Evolutionary conservation across 2,888 invertebrate species (phyloP).

Genomic region (Pinctada fucata): DNA sequence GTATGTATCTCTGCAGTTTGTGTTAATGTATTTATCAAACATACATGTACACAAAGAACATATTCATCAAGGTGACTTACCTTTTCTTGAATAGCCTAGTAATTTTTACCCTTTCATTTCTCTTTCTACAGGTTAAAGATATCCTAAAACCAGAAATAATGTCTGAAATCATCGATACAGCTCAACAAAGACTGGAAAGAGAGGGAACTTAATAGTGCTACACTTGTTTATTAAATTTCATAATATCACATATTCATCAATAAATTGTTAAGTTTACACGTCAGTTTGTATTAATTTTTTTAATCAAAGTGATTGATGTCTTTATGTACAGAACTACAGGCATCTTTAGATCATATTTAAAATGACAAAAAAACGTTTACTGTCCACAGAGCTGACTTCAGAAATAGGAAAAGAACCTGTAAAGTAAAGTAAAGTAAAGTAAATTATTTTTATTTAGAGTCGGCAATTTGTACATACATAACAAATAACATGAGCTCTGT

Average conservation of each 20-base stretch:
- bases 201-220: conserved; percentile 50
- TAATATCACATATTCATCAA: background rate
- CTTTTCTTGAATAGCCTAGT: background rate
- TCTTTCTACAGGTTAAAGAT: conserved; percentile 79
- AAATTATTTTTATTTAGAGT: no score
- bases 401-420: no score
- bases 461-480: no score
- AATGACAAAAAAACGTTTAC: no score
- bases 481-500: no score
- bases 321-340: no score
- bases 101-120: background rate
- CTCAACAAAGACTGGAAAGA: conserved; percentile 83
- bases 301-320: no score
- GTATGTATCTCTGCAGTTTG: conserved; percentile 75
- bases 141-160: conserved; percentile 90
- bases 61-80: background rate
- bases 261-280: background rate
- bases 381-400: no score
- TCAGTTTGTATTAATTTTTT: no score
- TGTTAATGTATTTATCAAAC: background rate
- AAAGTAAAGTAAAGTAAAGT: no score
- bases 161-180: conserved; percentile 88
- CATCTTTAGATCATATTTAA: no score
- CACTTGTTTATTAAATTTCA: background rate
- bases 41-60: background rate